These are phyloP conservation scores for Aphelocoma californica DNA, from an alignment of 2,797 vertebrate genomes.

Conservation along the genomic window DNA sequence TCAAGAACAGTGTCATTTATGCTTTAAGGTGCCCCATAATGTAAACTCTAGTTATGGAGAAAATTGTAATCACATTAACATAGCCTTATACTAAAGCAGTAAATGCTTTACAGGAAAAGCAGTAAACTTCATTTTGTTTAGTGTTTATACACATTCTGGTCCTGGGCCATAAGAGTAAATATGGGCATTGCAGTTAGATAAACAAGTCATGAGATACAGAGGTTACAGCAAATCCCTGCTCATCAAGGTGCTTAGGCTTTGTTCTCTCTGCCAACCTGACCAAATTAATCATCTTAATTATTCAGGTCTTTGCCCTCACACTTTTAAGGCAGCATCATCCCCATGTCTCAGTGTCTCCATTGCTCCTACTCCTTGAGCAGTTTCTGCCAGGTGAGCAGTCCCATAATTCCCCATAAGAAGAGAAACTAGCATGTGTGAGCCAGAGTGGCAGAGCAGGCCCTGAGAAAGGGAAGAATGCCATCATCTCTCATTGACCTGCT, in stretches of 20 bases:
- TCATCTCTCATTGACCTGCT: not conserved
- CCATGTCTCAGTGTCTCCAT: not conserved
- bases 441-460: not conserved
- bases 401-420: not conserved
- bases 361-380: not conserved
- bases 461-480: not conserved
- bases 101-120: not conserved
- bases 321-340: accelerated
- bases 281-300: not conserved
- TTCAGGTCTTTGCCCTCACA: not conserved
- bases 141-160: not conserved
- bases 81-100: not conserved
- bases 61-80: constrained; percentile 23
- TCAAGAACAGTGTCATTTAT: constrained; percentile 50
- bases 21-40: constrained; percentile 17
- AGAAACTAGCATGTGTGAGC: not conserved
- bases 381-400: not conserved
- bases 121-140: not conserved
- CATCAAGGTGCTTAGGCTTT: not conserved
- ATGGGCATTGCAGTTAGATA: not conserved
- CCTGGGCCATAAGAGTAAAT: not conserved
- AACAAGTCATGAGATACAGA: not conserved
- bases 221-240: not conserved
- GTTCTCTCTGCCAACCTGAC: not conserved
- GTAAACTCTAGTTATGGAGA: constrained; percentile 24